These are phyloP conservation scores for Phalacrocorax carbo DNA, from an alignment of 2,113 vertebrate species.

Conservation along the genomic window DNA sequence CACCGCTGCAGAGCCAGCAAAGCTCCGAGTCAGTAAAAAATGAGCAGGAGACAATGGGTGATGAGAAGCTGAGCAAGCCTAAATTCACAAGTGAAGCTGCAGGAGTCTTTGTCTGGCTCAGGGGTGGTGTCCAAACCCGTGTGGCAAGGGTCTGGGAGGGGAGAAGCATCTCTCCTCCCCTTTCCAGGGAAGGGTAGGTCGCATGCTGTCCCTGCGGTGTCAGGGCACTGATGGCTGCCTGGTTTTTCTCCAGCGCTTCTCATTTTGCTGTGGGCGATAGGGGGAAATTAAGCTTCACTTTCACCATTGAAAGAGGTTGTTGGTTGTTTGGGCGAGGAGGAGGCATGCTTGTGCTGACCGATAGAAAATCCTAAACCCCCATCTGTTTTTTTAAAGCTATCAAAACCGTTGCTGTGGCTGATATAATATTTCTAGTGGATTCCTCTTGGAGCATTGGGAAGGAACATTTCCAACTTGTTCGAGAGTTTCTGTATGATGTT, in stretches of 20 bases:
- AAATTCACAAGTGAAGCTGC: background rate
- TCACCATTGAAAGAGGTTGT: background rate
- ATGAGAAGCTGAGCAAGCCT: background rate
- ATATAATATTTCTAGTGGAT: conserved; percentile 96
- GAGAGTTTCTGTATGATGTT: conserved; percentile 85
- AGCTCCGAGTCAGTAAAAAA: background rate
- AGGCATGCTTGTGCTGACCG: background rate
- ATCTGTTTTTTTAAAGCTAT: conserved; percentile 86
- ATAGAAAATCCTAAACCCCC: conserved; percentile 75
- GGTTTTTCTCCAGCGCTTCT: background rate
- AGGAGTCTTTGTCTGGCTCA: background rate
- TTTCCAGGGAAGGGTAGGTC: background rate
- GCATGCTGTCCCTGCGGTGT: background rate
- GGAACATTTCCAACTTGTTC: conserved; percentile 86
- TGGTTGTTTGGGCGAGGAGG: background rate
- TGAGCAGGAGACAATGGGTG: accelerated
- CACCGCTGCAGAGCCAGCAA: background rate
- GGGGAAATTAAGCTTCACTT: conserved; percentile 2
- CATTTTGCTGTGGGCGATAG: accelerated
- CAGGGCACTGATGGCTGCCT: background rate
- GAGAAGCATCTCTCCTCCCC: background rate
- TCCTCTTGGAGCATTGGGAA: conserved; percentile 86
- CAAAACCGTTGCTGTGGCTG: conserved; percentile 81
- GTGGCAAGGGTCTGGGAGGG: accelerated
- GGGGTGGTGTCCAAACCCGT: background rate